Evolutionary conservation across 2,113 vertebrate species (phyloP), one percentile per base, ranked within the genome.

Genomic region (Trachemys scripta): DNA sequence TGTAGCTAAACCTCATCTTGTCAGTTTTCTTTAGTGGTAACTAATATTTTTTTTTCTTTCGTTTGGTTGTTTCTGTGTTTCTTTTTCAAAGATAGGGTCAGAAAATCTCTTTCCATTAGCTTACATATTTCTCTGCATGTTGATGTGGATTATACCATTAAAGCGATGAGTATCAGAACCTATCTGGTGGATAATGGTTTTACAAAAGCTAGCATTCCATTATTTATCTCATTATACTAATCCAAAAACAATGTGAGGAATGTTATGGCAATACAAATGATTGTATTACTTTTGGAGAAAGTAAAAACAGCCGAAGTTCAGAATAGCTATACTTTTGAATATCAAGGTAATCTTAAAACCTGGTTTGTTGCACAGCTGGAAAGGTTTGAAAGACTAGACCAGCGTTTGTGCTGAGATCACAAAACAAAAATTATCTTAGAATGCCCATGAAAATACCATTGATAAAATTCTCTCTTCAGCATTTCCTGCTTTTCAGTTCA

Each of bases 241-340:
- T 95, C 95, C 96, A 96, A 96, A 97, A 98, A 96, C 93, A 96
- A 97, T 98, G 93, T 45, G 49, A 96, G 81, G 87, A 80, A 92
- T 95, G 89, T 2, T 0, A 25, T 87, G 87, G 78, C 95, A 95
- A 97, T 96, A 96, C 90, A 96, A 93, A 83, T 78, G 69, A 69
- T 89, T 25, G 2, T 82, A 94, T 89, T 94, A 25, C 88, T 90
- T 96, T 89, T 87, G 75, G 6, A 51, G 92, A 90, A 89, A 65
- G 76, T 90, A 95, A 97, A 85, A 38, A 86, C 57, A 95, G 38
- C 22, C 49, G 42, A 72, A 92, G 25, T 47, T 96, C 72, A 83
- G 53, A 82, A 90, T 29, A 69, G 25, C 31, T 35, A 10, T 20
- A 62, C 75, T 92, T 92, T 31, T 72, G 76, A 94, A 87, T 65